These are phyloP conservation scores for Ibidorhyncha struthersii DNA, from an alignment of 2,113 vertebrate species.

Conservation along the genomic window DNA sequence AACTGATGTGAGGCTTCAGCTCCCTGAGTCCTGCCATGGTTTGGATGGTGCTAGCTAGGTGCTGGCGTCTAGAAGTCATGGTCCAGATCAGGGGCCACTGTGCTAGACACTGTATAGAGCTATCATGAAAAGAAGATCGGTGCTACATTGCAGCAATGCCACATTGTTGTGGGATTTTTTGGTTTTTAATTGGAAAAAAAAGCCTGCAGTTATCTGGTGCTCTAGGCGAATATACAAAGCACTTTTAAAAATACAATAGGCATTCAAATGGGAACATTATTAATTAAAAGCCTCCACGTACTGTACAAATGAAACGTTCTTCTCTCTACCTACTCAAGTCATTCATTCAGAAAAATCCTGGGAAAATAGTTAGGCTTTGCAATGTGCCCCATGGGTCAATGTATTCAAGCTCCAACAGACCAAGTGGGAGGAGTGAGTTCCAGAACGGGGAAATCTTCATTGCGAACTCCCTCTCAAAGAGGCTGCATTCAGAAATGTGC, in stretches of 20 bases:
- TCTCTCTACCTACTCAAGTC: slow-evolving; percentile 65
- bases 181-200: slow-evolving; percentile 7
- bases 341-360: slow-evolving; percentile 72
- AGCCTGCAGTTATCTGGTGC: neutral
- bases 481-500: slow-evolving; percentile 3
- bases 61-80: neutral
- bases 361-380: slow-evolving; percentile 65
- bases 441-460: slow-evolving; percentile 32
- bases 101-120: neutral
- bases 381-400: slow-evolving; percentile 59
- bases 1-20: neutral
- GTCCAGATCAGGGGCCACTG: neutral
- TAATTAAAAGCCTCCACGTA: slow-evolving; percentile 60
- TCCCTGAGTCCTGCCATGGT: neutral
- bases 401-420: slow-evolving; percentile 48
- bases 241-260: slow-evolving; percentile 42
- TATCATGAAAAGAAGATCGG: neutral
- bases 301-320: slow-evolving; percentile 62
- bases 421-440: slow-evolving; percentile 56
- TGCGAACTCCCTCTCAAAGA: neutral
- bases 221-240: neutral
- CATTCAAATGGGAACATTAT: slow-evolving; percentile 55
- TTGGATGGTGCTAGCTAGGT: neutral
- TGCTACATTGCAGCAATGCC: neutral
- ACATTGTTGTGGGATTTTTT: neutral